Base-by-base conservation (phyloP, 2,888 invertebrate species). In the Oasisia sp. region DNA sequence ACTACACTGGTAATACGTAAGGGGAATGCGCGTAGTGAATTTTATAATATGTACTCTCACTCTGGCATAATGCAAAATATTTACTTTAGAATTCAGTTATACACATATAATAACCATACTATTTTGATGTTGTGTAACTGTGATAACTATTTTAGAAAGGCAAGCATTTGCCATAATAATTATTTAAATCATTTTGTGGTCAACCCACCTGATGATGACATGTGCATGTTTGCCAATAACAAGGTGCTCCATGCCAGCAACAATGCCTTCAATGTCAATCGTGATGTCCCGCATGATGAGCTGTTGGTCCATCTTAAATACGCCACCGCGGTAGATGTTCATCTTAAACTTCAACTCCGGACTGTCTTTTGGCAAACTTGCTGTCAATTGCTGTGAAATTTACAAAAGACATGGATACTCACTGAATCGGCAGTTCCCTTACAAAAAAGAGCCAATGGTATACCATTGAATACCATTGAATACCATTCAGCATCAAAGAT, bases 341-440 rank as follows among this genome's bases (percentile, higher is more conserved):
- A 94, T 90, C 27, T 95, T 94, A 94, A 94, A 95, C 94, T 94
- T 93, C 32, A 95, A 91, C 89, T 95, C 94, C 11, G 95, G 95
- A 89, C 94, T 94, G 44, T 94, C 94, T 14, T 92, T 92, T 32
- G 94, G 94, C 4, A 95, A 93, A 58, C 94, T 94, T 3, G 94
- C 94, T 14, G 91, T 92, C 38, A 95, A 93, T 19, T 93, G 92
- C 93, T 95, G 95, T 9, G 94, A 45, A 19, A 5, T 4, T 2
- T 38, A 38, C 38, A 38, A 38, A 2, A 38, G 2, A 38, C 38
- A 38, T 4, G 38, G 38, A 38, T 38, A 38, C 2, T 38, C 38
- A 38, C 38, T 1, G 38, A 38, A 38, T 38, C 38, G 38, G 38
- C 38, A 38, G 38, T n/a, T n/a, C n/a, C n/a, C n/a, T n/a, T n/a